Base-by-base conservation (phyloP, 2,113 vertebrate genomes). In the Hystrix brachyura region DNA sequence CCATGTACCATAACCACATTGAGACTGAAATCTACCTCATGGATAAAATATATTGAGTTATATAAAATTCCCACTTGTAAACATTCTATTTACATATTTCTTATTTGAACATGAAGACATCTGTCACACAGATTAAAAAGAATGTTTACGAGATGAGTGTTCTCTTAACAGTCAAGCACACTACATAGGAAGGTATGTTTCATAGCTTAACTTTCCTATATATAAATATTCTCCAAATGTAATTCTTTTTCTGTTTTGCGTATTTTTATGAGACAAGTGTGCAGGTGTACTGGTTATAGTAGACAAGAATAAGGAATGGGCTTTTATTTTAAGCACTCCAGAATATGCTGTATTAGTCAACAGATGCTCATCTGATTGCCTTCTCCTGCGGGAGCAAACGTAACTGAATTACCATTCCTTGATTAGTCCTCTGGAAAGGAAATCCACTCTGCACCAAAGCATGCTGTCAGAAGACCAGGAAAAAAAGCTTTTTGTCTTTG, bases 311-410 rank as follows among this genome's bases (percentile, higher is more conserved):
- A 88, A 92, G 62, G n/a, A 74, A 71, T 32, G 29, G 48, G 23
- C 32, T 91, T 91, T 87, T 93, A 88, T 79, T 85, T 85, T 53
- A 93, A 86, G 79, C 65, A 78, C 23, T 93, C 94, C 62, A 82
- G 65, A 91, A 76, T 55, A 59, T 25, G 48, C 65, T 53, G 27
- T 46, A 43, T 76, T 81, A 87, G 65, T 91, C 78, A 93, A 84
- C 85, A 96, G 93, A 90, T 48, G 64, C 12, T 57, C 0, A 2
- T 95, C 46, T 94, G 81, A 95, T 79, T 72, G 55, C 2, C 62
- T 95, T 95, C 67, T 97, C 87, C 59, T 29, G 27, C 94, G 43
- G 94, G 12, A 95, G 29, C 29, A 97, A 96, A 88, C 21, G n/a
- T 85, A 96, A 97, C 5, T 57, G 43, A 95, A 95, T 94, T 97